Base-by-base conservation (phyloP, 2,888 invertebrate species). In the Chloromyia formosa region DNA sequence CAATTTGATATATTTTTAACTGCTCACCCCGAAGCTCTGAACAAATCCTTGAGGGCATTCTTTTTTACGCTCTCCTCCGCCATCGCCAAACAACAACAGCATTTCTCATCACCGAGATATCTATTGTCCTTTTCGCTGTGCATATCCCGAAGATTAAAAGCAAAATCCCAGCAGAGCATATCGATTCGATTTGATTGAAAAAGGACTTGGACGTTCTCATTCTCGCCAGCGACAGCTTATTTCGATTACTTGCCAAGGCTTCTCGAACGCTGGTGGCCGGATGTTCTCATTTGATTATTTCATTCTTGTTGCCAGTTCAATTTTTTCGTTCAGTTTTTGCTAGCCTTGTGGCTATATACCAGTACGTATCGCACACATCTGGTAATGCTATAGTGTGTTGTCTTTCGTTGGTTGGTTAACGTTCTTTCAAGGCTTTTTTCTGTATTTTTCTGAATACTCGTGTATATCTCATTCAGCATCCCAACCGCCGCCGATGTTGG, bases 161-260 rank as follows among this genome's bases (percentile, higher is more conserved):
- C 42, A 40, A 71, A 58, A 71, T 71, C 56, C 71, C 56, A 71
- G 56, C 53, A 71, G 71, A 71, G 71, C 56, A 58, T 53, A 71
- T 71, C 71, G 71, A 71, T 71, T 69, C 42, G 71, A 71, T 71
- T 71, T 71, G 71, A 71, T 71, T 71, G 71, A 71, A 71, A 71
- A 71, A 58, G 71, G 53, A 71, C 71, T 71, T 71, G 71, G 56
- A 71, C 27, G 56, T 58, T 56, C 58, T 71, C 56, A 71, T 71
- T 71, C 71, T 71, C 71, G 71, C 71, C 71, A 71, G 71, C 71
- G 71, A 58, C 71, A 58, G 71, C 71, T 71, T 71, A 71, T 71
- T 56, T 71, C 71, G 71, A 71, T 71, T 56, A 40, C 71, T 71
- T 71, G 20, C 58, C 35, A 40, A 23, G 35, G n/a, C 22, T 69